These are phyloP conservation scores for Helleia helle DNA, from an alignment of 2,888 invertebrate species.

Conservation along the genomic window DNA sequence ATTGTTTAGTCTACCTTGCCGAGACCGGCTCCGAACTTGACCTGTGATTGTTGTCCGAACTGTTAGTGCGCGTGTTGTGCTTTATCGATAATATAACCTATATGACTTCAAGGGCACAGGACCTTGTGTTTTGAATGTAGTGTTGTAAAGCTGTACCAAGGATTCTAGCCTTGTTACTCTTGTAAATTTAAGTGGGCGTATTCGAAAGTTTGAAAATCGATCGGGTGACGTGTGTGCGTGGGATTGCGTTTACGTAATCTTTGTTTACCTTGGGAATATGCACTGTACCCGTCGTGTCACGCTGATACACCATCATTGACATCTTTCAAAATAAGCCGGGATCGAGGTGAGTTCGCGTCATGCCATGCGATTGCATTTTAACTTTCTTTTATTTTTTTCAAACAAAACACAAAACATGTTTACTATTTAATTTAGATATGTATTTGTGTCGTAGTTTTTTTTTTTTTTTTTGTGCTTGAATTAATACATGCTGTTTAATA, in stretches of 20 bases:
- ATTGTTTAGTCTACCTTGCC: constrained; percentile 31
- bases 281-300: constrained; percentile 46
- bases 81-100: constrained; percentile 73
- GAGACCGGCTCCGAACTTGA: constrained; percentile 55
- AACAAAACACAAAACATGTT: neutral
- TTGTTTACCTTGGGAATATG: constrained; percentile 72
- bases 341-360: constrained; percentile 23
- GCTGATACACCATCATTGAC: constrained; percentile 23
- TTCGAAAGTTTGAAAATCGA: constrained; percentile 73
- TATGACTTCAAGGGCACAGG: constrained; percentile 65
- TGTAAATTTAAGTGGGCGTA: constrained; percentile 64
- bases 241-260: constrained; percentile 72
- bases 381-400: constrained; percentile 7
- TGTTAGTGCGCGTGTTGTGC: constrained; percentile 71
- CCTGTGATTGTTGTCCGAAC: constrained; percentile 64
- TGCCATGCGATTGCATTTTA: constrained; percentile 2
- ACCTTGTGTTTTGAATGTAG: constrained; percentile 51
- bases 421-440: too few species aligned
- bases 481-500: too few species aligned
- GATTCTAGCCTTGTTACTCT: constrained; percentile 43
- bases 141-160: constrained; percentile 42
- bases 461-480: too few species aligned
- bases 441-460: too few species aligned
- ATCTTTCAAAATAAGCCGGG: constrained; percentile 23
- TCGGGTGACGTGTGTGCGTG: constrained; percentile 71